Base-by-base conservation (phyloP, 2,797 vertebrate genomes). In the Parauchenoglanis ngamensis region DNA sequence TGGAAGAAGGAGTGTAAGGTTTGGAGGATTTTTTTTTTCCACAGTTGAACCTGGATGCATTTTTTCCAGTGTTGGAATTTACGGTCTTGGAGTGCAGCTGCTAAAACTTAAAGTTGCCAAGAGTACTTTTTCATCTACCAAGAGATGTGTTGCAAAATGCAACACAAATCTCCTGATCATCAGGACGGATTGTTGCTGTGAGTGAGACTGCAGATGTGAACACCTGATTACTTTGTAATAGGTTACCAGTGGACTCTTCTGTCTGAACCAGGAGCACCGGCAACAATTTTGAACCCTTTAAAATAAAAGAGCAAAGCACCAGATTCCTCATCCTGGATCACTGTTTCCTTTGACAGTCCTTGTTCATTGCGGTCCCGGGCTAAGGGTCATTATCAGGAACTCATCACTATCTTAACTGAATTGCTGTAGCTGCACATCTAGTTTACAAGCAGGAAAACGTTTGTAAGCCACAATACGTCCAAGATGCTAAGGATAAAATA, bases 1-100 rank as follows among this genome's bases (percentile, higher is more conserved):
- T 90, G 87, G 76, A 89, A 65, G 65, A 88, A 86, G 89, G 75
- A 88, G 54, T 83, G 70, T 57, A 72, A 31, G 49, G 44, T 52
- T 35, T 83, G 79, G 57, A 73, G 44, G 25, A 21, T 35, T 35
- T 70, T 63, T 84, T 84, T 77, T 87, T 76, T 84, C 44, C 76
- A 52, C 83, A 81, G 68, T 68, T 86, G 83, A 89, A 90, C 87
- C 67, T 88, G 54, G 81, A 90, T 89, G 81, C 85, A 49, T 46
- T 86, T 85, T 88, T 92, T 89, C 65, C 67, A 35, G 84, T 85
- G 70, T 85, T 84, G 85, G 83, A 88, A 88, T 90, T 83, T 85
- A 70, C 84, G 28, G 54, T 84, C 72, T 88, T 78, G 86, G 87
- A 86, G 86, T 89, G 56, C 89, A 88, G 87, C 86, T 90, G 87